Evolutionary conservation across 2,888 invertebrate species (phyloP).

Genomic region (Tinea pellionella): DNA sequence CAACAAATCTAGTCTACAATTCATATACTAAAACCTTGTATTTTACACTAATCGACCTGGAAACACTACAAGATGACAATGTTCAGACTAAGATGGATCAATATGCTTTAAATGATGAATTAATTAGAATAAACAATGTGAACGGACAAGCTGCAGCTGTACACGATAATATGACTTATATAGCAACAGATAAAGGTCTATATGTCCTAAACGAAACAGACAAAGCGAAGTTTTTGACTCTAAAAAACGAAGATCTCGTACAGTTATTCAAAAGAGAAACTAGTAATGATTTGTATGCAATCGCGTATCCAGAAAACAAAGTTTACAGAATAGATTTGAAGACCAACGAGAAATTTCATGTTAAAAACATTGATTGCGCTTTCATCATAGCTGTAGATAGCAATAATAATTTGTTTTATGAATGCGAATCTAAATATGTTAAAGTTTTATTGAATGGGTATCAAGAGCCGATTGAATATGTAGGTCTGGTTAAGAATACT

Average conservation of each 20-base stretch:
- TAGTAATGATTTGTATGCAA: slow-evolving; percentile 41
- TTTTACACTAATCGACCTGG: slow-evolving; percentile 53
- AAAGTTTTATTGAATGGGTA: slow-evolving; percentile 52
- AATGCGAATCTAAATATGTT: slow-evolving; percentile 58
- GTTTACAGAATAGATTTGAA: slow-evolving; percentile 39
- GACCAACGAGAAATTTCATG: slow-evolving; percentile 39
- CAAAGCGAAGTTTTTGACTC: slow-evolving; percentile 37
- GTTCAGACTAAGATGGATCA: slow-evolving; percentile 61
- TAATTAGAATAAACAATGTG: slow-evolving; percentile 44
- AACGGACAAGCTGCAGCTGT: slow-evolving; percentile 54
- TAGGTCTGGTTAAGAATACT: slow-evolving; percentile 47
- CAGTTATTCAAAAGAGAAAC: slow-evolving; percentile 44
- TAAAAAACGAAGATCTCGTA: slow-evolving; percentile 55
- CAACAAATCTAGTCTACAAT: slow-evolving; percentile 48
- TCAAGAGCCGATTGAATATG: slow-evolving; percentile 52
- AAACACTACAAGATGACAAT: slow-evolving; percentile 47
- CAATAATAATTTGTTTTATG: slow-evolving; percentile 47
- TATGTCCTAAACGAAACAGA: slow-evolving; percentile 38
- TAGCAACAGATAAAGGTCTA: slow-evolving; percentile 49
- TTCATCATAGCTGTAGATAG: slow-evolving; percentile 50
- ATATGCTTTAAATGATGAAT: slow-evolving; percentile 39
- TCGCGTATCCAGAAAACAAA: slow-evolving; percentile 49
- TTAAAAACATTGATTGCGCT: slow-evolving; percentile 49
- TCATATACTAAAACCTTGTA: slow-evolving; percentile 38
- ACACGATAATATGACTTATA: slow-evolving; percentile 44